Evolutionary conservation across 2,113 vertebrate genomes (phyloP).

Genomic region (Catagonus wagneri): DNA sequence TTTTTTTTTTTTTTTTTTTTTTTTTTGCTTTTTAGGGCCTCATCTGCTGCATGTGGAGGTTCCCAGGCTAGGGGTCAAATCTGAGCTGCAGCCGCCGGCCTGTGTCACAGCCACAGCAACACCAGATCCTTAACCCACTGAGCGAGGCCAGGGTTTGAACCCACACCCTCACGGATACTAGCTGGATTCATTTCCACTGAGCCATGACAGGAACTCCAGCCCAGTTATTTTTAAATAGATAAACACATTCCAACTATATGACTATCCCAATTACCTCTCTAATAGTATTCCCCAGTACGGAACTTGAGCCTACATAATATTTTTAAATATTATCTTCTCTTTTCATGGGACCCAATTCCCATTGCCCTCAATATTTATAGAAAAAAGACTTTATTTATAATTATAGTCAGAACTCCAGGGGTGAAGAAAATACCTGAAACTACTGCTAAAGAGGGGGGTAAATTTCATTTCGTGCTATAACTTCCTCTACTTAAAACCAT

Average conservation of each 20-base stretch:
- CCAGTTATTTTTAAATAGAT: conserved; percentile 20
- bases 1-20: too few species aligned
- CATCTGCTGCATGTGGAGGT: too few species aligned
- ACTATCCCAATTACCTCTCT: neutral
- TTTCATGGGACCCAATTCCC: neutral
- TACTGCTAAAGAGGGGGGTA: neutral
- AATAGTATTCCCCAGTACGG: conserved; percentile 3
- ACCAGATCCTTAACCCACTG: too few species aligned
- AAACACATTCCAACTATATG: conserved; percentile 34
- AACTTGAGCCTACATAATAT: conserved; percentile 20
- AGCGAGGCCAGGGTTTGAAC: too few species aligned
- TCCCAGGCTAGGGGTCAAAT: too few species aligned
- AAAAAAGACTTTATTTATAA: neutral
- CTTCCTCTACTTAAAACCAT: neutral
- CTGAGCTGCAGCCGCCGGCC: too few species aligned
- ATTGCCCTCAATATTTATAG: conserved; percentile 5
- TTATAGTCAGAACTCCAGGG: neutral
- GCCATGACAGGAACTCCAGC: too few species aligned
- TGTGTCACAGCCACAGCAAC: too few species aligned
- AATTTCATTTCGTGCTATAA: conserved; percentile 30
- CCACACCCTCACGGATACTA: too few species aligned
- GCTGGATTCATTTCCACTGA: too few species aligned
- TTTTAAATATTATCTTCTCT: conserved; percentile 41
- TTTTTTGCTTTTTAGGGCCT: too few species aligned
- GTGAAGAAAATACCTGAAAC: neutral